Evolutionary conservation across 2,888 invertebrate species (phyloP).

Genomic region (Operophtera brumata): DNA sequence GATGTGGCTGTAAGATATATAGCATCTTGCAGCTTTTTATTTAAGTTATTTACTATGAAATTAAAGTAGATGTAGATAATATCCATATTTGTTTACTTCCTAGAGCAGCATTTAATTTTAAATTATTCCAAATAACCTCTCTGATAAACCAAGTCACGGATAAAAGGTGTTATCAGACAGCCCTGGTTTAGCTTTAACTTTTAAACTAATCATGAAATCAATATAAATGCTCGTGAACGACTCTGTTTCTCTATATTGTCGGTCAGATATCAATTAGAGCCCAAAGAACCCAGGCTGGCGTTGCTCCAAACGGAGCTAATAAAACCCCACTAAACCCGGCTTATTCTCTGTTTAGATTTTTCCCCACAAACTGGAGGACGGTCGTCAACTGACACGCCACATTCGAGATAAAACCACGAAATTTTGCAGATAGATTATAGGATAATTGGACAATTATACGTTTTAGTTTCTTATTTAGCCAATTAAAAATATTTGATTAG

Average conservation of each 20-base stretch:
- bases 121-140: too few relatives aligned
- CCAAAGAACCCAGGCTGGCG: conserved; percentile 59
- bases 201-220: conserved; percentile 7
- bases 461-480: conserved; percentile 19
- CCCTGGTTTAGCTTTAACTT: not conserved
- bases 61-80: not conserved
- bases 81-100: too few relatives aligned
- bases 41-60: conserved; percentile 2
- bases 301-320: conserved; percentile 66
- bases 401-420: conserved; percentile 52
- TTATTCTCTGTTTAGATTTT: conserved; percentile 74
- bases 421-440: conserved; percentile 39
- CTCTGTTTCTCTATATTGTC: conserved; percentile 51
- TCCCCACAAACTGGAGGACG: conserved; percentile 43
- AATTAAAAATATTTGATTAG: not conserved
- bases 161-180: too few relatives aligned
- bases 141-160: too few relatives aligned
- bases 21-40: not conserved
- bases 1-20: conserved; percentile 18
- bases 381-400: conserved; percentile 47
- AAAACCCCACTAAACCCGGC: conserved; percentile 68
- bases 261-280: conserved; percentile 75
- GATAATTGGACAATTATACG: conserved; percentile 38
- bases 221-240: conserved; percentile 42
- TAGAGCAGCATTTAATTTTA: too few relatives aligned